These are phyloP conservation scores for Notothenia coriiceps DNA, from an alignment of 2,113 vertebrate genomes.

Conservation along the genomic window DNA sequence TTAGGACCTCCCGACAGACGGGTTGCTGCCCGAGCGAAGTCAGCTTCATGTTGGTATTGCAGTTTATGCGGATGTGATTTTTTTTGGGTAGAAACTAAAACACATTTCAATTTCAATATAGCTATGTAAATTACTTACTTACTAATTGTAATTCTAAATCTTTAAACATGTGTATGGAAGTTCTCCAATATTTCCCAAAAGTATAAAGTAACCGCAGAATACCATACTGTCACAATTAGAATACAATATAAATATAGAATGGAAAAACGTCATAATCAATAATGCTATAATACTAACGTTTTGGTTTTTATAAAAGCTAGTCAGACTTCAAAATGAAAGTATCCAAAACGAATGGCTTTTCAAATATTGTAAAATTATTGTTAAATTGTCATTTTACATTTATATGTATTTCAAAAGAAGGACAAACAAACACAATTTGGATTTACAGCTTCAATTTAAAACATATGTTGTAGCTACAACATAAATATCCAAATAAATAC, in stretches of 20 bases:
- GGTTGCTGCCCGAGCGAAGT: constrained; percentile 4
- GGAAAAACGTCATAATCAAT: background rate
- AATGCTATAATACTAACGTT: background rate
- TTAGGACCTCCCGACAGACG: constrained; percentile 77
- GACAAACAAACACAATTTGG: background rate
- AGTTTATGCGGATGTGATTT: background rate
- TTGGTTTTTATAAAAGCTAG: background rate
- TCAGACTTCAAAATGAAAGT: background rate
- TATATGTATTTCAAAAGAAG: background rate
- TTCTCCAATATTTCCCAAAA: too few relatives aligned
- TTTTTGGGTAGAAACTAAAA: background rate
- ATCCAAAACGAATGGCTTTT: background rate
- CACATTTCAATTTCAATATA: background rate
- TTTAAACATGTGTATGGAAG: too few relatives aligned
- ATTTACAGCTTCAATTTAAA: too few relatives aligned
- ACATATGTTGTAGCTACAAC: background rate
- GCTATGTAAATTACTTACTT: background rate
- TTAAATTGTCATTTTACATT: background rate
- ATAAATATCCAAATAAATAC: background rate
- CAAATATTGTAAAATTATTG: too few relatives aligned
- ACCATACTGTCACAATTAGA: too few relatives aligned
- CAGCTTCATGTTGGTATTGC: constrained; percentile 21
- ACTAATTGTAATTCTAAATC: background rate
- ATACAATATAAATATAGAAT: background rate
- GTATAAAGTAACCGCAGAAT: too few relatives aligned